Base-by-base conservation (phyloP, 2,113 vertebrate genomes). In the Mobula hypostoma region DNA sequence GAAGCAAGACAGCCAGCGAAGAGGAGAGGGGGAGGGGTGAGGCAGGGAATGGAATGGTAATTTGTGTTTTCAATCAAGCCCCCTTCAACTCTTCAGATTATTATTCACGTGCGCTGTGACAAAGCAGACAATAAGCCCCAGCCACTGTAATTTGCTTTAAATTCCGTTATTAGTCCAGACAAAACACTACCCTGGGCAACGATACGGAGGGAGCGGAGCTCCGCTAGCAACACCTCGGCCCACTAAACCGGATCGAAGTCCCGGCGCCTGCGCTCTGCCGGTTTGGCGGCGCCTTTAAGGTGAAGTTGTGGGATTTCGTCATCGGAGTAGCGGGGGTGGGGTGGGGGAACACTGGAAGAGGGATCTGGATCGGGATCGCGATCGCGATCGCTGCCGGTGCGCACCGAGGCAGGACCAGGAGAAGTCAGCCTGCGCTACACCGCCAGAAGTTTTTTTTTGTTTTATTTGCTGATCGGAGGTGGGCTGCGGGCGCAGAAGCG, bases 281-380 rank as follows among this genome's bases (percentile, higher is more conserved):
- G 79, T 15, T 8, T 36, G 79, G 94, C 95, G 94, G 94, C 66
- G 94, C 94, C 95, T 96, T 96, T 95, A 95, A 96, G 94, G 61
- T 58, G 92, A 95, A 95, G 94, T 95, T 95, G 95, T 94, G 83
- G 48, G 95, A 94, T 95, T 94, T 94, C 94, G 94, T 94, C 94
- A 88, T 58, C 72, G 90, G 83, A 92, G 94, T 85, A 83, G 94
- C 94, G 72, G 94, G 68, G 93, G 83, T 72, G 91, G 48, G 56
- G 40, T 7, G 27, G 19, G 0, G 36, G 15, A 17, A 27, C 6
- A 14, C 36, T 36, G 48, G 21, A 8, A 40, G 48, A 85, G 82
- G 21, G 56, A 19, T 14, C 9, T 12, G 77, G n/a, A 36, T 14
- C 9, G 15, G 77, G n/a, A 36, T 12, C 77, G 1, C 27, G 82